Evolutionary conservation across 2,797 vertebrate species (phyloP).

Genomic region (Cryptoprocta ferox): DNA sequence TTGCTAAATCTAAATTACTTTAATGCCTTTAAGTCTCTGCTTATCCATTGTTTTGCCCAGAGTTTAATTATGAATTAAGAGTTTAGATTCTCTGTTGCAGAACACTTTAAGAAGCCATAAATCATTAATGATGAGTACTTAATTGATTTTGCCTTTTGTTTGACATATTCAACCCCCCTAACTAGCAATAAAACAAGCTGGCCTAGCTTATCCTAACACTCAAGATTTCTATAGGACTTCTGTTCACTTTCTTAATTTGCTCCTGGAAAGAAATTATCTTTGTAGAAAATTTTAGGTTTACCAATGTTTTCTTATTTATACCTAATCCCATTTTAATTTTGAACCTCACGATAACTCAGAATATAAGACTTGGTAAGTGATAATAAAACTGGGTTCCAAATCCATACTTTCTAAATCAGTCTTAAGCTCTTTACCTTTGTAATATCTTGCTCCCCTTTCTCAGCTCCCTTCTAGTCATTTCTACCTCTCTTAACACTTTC

Average conservation of each 20-base stretch:
- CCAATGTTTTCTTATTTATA: not conserved
- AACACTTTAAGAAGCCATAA: not conserved
- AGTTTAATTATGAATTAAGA: not conserved
- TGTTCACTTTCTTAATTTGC: not conserved
- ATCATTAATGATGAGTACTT: not conserved
- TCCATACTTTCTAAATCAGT: not conserved
- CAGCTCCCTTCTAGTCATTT: not conserved
- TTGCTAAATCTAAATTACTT: not conserved
- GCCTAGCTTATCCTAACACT: not conserved
- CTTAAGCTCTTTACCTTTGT: not conserved
- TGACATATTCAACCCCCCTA: not conserved
- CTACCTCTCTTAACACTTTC: not conserved
- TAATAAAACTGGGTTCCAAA: not conserved
- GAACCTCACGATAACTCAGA: not conserved
- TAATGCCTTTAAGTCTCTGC: not conserved
- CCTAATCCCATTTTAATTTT: not conserved
- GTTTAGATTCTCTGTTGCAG: not conserved
- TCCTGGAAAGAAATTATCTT: not conserved
- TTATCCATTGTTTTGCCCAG: not conserved
- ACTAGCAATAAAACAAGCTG: not conserved
- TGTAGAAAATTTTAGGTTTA: not conserved
- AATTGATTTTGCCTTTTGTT: slow-evolving; percentile 5
- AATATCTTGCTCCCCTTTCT: not conserved
- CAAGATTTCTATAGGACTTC: not conserved
- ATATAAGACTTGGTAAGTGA: not conserved